These are phyloP conservation scores for Petrolisthes manimaculis DNA, from an alignment of 2,888 invertebrate species.

Conservation along the genomic window DNA sequence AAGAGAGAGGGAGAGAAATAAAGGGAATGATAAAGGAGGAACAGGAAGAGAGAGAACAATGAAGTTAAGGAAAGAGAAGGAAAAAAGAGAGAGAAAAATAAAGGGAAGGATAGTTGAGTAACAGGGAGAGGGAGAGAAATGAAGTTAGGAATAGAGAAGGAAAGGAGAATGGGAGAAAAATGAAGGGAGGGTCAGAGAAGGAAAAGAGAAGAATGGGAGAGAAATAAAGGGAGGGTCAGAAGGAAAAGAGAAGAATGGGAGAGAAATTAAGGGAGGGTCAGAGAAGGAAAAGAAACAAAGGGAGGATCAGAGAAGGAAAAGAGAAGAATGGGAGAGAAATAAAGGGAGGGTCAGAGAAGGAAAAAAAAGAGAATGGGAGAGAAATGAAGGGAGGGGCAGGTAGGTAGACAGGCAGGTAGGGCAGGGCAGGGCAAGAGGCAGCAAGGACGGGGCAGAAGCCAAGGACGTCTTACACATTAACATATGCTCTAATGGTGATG, in stretches of 20 bases:
- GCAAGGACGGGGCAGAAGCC: too few relatives aligned
- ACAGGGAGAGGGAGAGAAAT: too few relatives aligned
- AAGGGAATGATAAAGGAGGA: not conserved
- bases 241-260: not conserved
- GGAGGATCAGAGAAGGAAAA: not conserved
- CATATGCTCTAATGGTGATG: too few relatives aligned
- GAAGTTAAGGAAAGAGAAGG: not conserved
- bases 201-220: not conserved
- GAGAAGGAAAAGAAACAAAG: not conserved
- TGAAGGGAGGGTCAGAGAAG: not conserved
- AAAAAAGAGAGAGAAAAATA: not conserved
- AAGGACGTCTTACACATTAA: too few relatives aligned
- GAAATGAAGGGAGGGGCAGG: too few relatives aligned
- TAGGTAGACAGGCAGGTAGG: too few relatives aligned
- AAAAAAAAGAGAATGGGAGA: too few relatives aligned
- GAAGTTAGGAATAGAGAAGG: too few relatives aligned
- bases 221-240: not conserved
- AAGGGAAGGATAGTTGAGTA: too few relatives aligned
- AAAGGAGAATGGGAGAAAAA: not conserved
- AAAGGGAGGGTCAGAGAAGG: too few relatives aligned
- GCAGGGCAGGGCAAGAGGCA: too few relatives aligned
- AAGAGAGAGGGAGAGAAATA: not conserved
- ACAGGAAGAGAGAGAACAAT: not conserved
- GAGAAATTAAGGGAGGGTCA: not conserved
- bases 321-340: too few relatives aligned